Percentiles rank a stretch among this genome's conserved stretches.
These are phyloP conservation scores for Elaphurus davidianus DNA, from an alignment of 2,113 vertebrate genomes.

Conservation along the genomic window DNA sequence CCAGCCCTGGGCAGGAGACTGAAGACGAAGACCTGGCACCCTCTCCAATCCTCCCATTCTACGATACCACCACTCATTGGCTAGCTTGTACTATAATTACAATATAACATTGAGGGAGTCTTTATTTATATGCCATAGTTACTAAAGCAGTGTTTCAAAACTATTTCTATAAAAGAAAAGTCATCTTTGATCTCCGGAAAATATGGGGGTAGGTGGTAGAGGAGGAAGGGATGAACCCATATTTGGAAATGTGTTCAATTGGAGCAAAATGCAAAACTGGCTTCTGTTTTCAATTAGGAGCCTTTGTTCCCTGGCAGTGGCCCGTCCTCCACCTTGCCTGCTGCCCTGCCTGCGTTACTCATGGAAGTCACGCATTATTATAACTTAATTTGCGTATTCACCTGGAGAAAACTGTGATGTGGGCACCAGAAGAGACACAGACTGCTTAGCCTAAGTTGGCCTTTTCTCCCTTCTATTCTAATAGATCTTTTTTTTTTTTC, in stretches of 20 bases:
- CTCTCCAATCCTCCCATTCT: accelerated
- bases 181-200: constrained; percentile 73
- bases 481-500: constrained; percentile 77
- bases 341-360: constrained; percentile 50
- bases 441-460: constrained; percentile 82
- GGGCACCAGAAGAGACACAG: constrained; percentile 71
- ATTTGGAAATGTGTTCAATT: constrained; percentile 55
- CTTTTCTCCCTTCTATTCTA: constrained; percentile 81
- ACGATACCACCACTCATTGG: neutral
- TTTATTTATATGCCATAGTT: constrained; percentile 44
- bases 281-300: constrained; percentile 64
- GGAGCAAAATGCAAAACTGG: neutral
- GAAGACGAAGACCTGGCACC: accelerated
- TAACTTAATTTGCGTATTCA: constrained; percentile 68
- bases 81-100: neutral
- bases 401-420: constrained; percentile 72
- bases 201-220: neutral
- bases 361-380: constrained; percentile 47
- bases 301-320: constrained; percentile 49
- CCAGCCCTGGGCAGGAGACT: neutral
- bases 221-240: constrained; percentile 48
- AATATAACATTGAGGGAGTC: neutral
- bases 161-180: constrained; percentile 57
- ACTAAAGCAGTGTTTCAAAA: constrained; percentile 52
- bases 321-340: constrained; percentile 60